Percentiles rank a stretch among this genome's conserved stretches.
These are phyloP conservation scores for Psittacula derbiana DNA, from an alignment of 2,797 vertebrate genomes.

Conservation along the genomic window DNA sequence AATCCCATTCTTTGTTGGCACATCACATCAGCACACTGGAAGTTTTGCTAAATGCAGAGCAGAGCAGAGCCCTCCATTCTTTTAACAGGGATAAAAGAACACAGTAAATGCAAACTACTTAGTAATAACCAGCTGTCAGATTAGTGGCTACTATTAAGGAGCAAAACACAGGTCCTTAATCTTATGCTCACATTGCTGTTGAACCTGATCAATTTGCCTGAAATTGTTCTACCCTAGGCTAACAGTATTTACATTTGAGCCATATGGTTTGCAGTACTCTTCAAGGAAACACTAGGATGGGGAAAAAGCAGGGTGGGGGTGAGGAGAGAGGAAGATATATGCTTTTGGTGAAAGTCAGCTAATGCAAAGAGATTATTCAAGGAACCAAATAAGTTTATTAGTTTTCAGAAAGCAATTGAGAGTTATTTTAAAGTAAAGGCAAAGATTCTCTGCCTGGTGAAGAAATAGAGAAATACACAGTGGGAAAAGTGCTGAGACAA, in stretches of 20 bases:
- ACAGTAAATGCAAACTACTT: background rate
- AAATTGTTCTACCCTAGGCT: background rate
- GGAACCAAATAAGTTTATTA: background rate
- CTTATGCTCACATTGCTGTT: background rate
- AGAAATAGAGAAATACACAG: background rate
- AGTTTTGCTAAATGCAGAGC: background rate
- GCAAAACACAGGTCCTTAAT: background rate
- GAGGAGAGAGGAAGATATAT: background rate
- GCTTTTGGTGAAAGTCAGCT: background rate
- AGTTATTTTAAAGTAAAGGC: background rate
- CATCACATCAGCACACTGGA: background rate
- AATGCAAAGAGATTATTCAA: background rate
- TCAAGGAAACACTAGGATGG: rapidly evolving
- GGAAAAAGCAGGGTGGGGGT: rapidly evolving
- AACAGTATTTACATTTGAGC: background rate
- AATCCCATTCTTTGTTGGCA: background rate
- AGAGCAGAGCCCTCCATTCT: background rate
- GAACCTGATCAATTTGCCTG: background rate
- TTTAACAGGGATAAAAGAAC: background rate
- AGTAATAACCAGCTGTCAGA: background rate
- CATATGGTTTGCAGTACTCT: background rate
- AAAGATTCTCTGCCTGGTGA: background rate
- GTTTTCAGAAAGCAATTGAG: background rate
- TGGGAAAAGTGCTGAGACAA: background rate
- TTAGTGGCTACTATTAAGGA: background rate